Evolutionary conservation across 1,140 invertebrate genomes (phyloP), one percentile per base, ranked within the genome.

Genomic region (Periplaneta americana): DNA sequence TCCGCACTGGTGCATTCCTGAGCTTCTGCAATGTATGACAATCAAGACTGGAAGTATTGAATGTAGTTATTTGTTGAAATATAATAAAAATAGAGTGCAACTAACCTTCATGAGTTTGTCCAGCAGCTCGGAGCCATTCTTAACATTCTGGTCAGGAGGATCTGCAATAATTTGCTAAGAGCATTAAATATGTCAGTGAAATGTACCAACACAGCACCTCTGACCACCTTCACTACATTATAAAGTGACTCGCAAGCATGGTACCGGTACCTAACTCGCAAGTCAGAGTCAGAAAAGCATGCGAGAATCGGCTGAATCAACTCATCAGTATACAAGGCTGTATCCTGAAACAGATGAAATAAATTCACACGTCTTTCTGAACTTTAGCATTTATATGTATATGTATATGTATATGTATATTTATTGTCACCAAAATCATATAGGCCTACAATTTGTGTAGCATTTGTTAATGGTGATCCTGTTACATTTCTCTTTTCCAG

Each of bases 211-310:
- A 98, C 93, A 3, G 94, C 92, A 2, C 94, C 93, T 83, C 98
- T 90, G 0, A 96, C 94, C 22, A 99, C 96, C 91, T 99, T 99
- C 0, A 98, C 94, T 80, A 99, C 97, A 91, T 99, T 99, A 88
- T 99, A 99, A 3, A 99, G 90, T 11, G 98, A 95, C 89, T 99
- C 98, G 85, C 97, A 98, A 18, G 98, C 98, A 88, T 98, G 98
- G n/a, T n/a, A n/a, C n/a, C n/a, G n/a, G 89, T 99, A 99, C 37
- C 98, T 91, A 37, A 99, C 98, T 82, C 97, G 90, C 32, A 95
- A 92, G 87, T 99, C 98, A 33, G 93, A 92, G 90, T 99, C 98
- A 83, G 91, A 93, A 83, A 99, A 96, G 87, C 98, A 99, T 5
- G 95, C 93, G 76, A 99, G 88, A 80, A 99, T 98, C 0, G 98